Conservation (phyloP, 2,888 invertebrate genomes). For the Auanema sp. region DNA sequence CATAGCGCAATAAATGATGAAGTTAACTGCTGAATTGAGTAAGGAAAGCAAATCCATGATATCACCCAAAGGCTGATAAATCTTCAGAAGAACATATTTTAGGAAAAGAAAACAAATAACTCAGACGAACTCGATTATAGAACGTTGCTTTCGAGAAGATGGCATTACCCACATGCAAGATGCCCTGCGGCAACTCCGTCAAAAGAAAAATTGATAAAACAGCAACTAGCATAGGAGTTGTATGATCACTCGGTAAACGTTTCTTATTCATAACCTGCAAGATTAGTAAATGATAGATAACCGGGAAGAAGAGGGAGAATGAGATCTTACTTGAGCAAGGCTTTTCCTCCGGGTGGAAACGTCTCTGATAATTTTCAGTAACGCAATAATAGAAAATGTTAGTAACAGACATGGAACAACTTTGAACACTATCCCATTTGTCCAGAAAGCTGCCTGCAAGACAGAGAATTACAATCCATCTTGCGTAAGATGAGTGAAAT, state of each 20-base stretch:
- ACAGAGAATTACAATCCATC: background rate
- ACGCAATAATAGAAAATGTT: slow-evolving; percentile 58
- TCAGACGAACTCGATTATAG: slow-evolving; percentile 37
- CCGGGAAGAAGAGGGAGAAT: slow-evolving; percentile 9
- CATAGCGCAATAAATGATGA: slow-evolving; percentile 63
- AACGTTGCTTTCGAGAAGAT: slow-evolving; percentile 60
- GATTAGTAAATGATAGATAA: no score
- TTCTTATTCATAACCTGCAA: slow-evolving; percentile 62
- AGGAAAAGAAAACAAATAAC: background rate
- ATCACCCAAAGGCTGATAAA: slow-evolving; percentile 58
- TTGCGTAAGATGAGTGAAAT: background rate
- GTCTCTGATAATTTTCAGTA: slow-evolving; percentile 60
- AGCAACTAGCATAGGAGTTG: slow-evolving; percentile 63
- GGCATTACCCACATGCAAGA: slow-evolving; percentile 59
- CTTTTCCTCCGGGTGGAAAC: slow-evolving; percentile 55
- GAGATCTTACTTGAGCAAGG: slow-evolving; percentile 47
- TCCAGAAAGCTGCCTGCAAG: slow-evolving; percentile 58
- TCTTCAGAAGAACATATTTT: slow-evolving; percentile 33
- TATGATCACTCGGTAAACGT: slow-evolving; percentile 61
- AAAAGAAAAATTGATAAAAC: slow-evolving; percentile 60
- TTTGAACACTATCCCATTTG: slow-evolving; percentile 62
- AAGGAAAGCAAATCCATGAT: slow-evolving; percentile 61
- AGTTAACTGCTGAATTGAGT: slow-evolving; percentile 60
- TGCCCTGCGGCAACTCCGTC: slow-evolving; percentile 60
- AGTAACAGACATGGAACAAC: slow-evolving; percentile 62